Evolutionary conservation across 2,888 invertebrate genomes (phyloP).

Genomic region (Minunthozetes semirufus): DNA sequence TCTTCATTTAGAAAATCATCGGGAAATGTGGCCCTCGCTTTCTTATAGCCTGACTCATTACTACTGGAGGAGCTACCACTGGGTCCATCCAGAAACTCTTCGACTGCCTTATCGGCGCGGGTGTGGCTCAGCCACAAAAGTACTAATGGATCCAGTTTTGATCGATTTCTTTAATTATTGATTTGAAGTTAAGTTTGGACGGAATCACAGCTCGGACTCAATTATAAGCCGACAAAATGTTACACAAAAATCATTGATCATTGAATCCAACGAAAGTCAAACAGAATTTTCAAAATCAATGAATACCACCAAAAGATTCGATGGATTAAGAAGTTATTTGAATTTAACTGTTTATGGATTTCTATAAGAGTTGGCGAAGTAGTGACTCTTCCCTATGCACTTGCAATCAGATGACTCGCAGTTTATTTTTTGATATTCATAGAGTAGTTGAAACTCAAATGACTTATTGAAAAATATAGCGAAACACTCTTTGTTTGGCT

Average conservation of each 20-base stretch:
- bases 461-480: too few species aligned
- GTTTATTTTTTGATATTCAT: too few species aligned
- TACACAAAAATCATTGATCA: not conserved
- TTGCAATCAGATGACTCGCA: too few species aligned
- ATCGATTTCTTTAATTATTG: not conserved
- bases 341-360: too few species aligned
- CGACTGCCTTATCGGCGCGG: conserved; percentile 41
- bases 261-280: not conserved
- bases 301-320: not conserved
- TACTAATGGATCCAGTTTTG: conserved; percentile 43
- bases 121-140: conserved; percentile 42
- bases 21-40: conserved; percentile 34
- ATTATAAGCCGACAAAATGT: not conserved
- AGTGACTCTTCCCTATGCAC: too few species aligned
- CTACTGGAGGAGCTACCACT: not conserved
- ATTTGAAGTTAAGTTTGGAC: not conserved
- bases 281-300: not conserved
- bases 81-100: conserved; percentile 37
- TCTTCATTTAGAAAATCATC: conserved; percentile 35
- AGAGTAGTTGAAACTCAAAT: too few species aligned
- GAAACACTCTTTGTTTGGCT: too few species aligned
- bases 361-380: too few species aligned
- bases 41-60: conserved; percentile 29
- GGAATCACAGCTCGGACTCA: not conserved
- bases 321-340: too few species aligned